These are phyloP conservation scores for Carterocephalus palaemon DNA, from an alignment of 2,888 invertebrate genomes.

Conservation along the genomic window DNA sequence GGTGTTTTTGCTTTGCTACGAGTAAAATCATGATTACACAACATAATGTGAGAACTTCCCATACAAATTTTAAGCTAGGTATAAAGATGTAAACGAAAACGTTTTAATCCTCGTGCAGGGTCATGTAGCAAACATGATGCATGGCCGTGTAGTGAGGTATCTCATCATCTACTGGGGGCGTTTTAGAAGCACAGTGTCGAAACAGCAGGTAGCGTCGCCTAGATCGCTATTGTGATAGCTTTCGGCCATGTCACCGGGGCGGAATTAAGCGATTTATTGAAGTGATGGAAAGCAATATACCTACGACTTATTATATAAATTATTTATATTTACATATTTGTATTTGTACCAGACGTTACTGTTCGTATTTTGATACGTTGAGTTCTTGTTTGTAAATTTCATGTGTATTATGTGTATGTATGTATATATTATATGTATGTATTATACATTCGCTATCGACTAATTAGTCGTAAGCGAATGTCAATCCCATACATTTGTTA, in stretches of 20 bases:
- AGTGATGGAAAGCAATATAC: constrained; percentile 62
- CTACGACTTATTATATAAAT: too few relatives aligned
- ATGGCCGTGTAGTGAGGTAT: constrained; percentile 32
- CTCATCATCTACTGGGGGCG: too few relatives aligned
- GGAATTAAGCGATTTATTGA: constrained; percentile 76
- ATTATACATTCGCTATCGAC: too few relatives aligned
- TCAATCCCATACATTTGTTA: too few relatives aligned
- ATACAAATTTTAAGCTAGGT: background rate
- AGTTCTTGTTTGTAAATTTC: constrained; percentile 43
- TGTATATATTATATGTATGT: too few relatives aligned
- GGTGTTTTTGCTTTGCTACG: background rate
- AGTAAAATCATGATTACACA: too few relatives aligned
- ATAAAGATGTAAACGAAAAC: constrained; percentile 9
- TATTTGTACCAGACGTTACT: constrained; percentile 54
- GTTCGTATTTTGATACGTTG: constrained; percentile 53
- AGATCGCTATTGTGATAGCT: constrained; percentile 61
- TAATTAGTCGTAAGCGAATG: too few relatives aligned
- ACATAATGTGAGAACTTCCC: too few relatives aligned
- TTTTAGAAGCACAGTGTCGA: too few relatives aligned
- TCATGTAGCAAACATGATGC: constrained; percentile 25
- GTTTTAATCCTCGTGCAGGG: constrained; percentile 14
- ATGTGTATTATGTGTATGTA: constrained; percentile 1
- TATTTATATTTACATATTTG: too few relatives aligned
- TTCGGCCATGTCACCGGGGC: constrained; percentile 66
- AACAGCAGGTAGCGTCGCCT: constrained; percentile 38